Base-by-base conservation (phyloP, 2,797 vertebrate genomes). In the Cottoperca gobio region DNA sequence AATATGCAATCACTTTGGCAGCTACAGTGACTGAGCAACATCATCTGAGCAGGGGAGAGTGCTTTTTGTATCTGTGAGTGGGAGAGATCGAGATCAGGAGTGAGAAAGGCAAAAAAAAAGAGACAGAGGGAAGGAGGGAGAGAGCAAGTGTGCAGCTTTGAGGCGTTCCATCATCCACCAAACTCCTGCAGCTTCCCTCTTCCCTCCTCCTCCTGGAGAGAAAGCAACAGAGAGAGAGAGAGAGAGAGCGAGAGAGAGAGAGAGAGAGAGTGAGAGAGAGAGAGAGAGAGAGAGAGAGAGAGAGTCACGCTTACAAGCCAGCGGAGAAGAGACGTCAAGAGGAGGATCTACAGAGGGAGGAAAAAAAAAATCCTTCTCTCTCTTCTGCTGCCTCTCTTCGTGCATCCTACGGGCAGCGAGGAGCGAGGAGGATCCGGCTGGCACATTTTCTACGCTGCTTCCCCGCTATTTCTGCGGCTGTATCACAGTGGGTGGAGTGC, bases 1-100 rank as follows among this genome's bases (percentile, higher is more conserved):
- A 95, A 95, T 95, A 93, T 94, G 92, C 90, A 95, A 95, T 95
- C 93, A 95, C 90, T 92, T 93, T 94, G 82, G 81, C 79, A 43
- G 83, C 83, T 78, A 69, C 68, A 81, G 52, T 84, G 85, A 86
- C 82, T 78, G 85, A 89, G 83, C 85, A 88, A 9, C 83, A 81
- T 87, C 68, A 63, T 87, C 73, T 76, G 78, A 87, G 76, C 74
- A 33, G 33, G 54, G 50, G 55, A 77, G 79, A 81, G 73, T 40
- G 73, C 60, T 49, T 74, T 84, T 84, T 83, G 53, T 74, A 54
- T 74, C 81, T 85, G 82, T 90, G 91, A 88, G 91, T 89, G 89
- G 81, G 94, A 85, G 84, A 90, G 73, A 82, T 74, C 14, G 23
- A 85, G 75, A 90, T 89, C 78, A 64, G 72, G 74, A 86, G 74